Conservation (phyloP, 2,113 vertebrate genomes). For the Cryptotis parvus region DNA sequence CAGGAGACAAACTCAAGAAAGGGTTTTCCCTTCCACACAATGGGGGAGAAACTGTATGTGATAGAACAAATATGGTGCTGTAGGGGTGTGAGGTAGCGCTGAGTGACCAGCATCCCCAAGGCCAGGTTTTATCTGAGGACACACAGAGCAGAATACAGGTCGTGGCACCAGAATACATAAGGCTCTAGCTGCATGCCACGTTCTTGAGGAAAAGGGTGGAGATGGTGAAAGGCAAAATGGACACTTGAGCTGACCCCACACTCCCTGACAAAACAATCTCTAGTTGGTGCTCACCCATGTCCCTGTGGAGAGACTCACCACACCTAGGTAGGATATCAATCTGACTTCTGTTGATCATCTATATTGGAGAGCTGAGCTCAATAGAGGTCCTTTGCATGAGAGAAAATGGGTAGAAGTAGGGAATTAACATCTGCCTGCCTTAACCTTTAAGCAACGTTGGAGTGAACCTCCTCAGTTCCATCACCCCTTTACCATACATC, state of each 20-base stretch:
- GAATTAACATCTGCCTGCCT: background rate
- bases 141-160: background rate
- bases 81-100: background rate
- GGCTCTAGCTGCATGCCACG: background rate
- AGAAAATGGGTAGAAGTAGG: background rate
- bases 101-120: background rate
- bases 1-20: background rate
- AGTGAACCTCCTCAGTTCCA: background rate
- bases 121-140: background rate
- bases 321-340: background rate
- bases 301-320: background rate
- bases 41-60: background rate
- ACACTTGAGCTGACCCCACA: too few species aligned
- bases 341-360: background rate
- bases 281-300: too few species aligned
- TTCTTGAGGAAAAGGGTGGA: background rate
- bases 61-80: background rate
- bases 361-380: background rate
- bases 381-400: background rate
- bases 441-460: background rate
- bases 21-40: background rate
- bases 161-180: background rate
- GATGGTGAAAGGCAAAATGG: background rate
- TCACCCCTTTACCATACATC: fast-evolving
- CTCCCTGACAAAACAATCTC: background rate